Base-by-base conservation (phyloP, 1,140 invertebrate species). In the Drosophila asahinai region DNA sequence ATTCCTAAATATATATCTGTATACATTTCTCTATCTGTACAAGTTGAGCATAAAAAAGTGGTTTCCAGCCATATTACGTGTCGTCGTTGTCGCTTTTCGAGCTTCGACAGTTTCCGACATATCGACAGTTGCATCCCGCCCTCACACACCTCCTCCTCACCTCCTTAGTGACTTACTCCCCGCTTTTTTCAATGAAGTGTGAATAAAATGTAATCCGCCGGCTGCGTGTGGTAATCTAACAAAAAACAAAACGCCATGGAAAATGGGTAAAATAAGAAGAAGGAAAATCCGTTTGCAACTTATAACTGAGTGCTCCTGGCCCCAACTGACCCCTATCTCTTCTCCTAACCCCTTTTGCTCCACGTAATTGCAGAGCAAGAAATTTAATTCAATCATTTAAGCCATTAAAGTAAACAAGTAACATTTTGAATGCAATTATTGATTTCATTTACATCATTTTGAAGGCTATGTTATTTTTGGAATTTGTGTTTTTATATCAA, bases 41-140 rank as follows among this genome's bases (percentile, higher is more conserved):
- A 19, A 33, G 40, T 65, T 61, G 38, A 60, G 57, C 42, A 61
- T 54, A 47, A 48, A 58, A 70, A 54, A 65, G 36, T 27, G 71
- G 64, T 80, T 87, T 74, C 72, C 57, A 62, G 65, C 63, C 62
- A 84, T 81, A 89, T 83, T 75, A 84, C 73, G 81, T 81, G 81
- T 63, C 49, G 84, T 40, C 65, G 63, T 57, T 54, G 64, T 77
- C 77, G 72, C 70, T 75, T 68, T 78, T 54, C 49, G 17, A 30
- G 70, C 81, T 72, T 43, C 72, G 84, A 87, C 84, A 84, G 83
- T 81, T 89, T 87, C 84, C 84, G 84, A 87, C 84, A 84, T 67
- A 84, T 84, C 70, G 84, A 84, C 73, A 84, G 77, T 62, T 79
- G 73, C 70, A 81, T 43, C 74, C 36, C 49, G 38, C 47, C 49